These are phyloP conservation scores for Cecidostiba fungosa DNA, from an alignment of 2,888 invertebrate genomes.

Conservation along the genomic window DNA sequence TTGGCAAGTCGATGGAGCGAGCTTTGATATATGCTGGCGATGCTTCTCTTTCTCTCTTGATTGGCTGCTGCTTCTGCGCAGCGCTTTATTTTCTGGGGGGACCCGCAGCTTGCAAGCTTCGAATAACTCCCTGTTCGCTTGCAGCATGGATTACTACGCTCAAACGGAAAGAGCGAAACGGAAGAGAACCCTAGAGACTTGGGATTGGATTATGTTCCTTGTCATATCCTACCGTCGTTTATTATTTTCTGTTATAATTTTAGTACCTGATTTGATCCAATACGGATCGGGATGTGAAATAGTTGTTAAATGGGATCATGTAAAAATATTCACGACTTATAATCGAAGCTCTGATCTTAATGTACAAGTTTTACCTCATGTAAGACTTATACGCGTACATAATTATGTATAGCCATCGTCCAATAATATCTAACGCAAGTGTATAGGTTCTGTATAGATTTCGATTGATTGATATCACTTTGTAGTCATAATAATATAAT, in stretches of 20 bases:
- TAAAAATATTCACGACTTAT: too few relatives aligned
- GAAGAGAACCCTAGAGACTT: constrained; percentile 35
- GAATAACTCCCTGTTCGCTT: not conserved
- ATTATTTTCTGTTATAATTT: not conserved
- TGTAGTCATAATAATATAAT: too few relatives aligned
- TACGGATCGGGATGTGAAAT: too few relatives aligned
- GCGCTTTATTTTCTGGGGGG: constrained; percentile 35
- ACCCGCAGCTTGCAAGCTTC: constrained; percentile 21
- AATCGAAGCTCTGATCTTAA: too few relatives aligned
- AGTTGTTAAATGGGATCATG: too few relatives aligned
- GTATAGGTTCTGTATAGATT: too few relatives aligned
- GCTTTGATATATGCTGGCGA: not conserved
- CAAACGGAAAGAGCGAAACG: constrained; percentile 26
- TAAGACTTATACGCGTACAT: not conserved
- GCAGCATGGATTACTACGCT: constrained; percentile 11
- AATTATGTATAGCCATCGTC: too few relatives aligned
- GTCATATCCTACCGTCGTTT: constrained; percentile 21
- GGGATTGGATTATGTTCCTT: constrained; percentile 49
- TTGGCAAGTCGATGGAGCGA: constrained; percentile 23
- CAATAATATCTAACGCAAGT: too few relatives aligned
- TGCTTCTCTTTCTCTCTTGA: not conserved
- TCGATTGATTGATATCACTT: not conserved
- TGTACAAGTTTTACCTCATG: constrained; percentile 26
- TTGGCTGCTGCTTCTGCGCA: not conserved
- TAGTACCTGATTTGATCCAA: too few relatives aligned